Evolutionary conservation across 2,888 invertebrate genomes (phyloP), one percentile per base, ranked within the genome.

Genomic region (Drosophila pegasa): DNA sequence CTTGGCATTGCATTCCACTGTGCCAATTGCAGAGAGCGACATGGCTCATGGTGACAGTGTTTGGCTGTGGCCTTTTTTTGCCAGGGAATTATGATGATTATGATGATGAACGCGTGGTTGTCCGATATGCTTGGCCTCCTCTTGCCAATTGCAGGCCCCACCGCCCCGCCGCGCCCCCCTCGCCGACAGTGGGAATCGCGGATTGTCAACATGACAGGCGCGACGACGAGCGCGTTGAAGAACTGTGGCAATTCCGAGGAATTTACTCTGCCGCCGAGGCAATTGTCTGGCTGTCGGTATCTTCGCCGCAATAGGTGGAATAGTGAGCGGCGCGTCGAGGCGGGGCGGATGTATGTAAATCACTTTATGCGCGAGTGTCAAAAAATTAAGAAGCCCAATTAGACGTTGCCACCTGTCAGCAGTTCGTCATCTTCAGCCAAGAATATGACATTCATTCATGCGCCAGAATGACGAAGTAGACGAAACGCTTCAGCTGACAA

Each of bases 331-430:
- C 40, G 68, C 18, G 14, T n/a, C 37, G 58, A 22, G 58, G 58
- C 12, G 25, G 4, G 31, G 16, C 25, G 37, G n/a, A 10, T 7
- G n/a, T 62, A 71, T 80, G 80, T 80, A 80, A 79, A 80, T 80
- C 83, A 82, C 67, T 75, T 83, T 64, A 67, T 77, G 66, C 63
- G 37, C 64, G 68, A 74, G 87, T 90, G 89, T 87, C 88, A 88
- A 84, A 89, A 86, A 80, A 85, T 87, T 88, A 82, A 90, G 90
- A 90, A 90, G 90, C 90, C 91, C 92, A 92, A 92, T 92, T 92
- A 92, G 90, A 92, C 80, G 90, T 85, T 89, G 89, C 91, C 92
- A 92, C 92, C 92, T 92, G 92, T 92, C 92, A 92, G 92, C 92
- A 92, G 92, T 92, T 91, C 92, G 91, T 92, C 92, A 92, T 92